Evolutionary conservation across 2,797 vertebrate species (phyloP), one percentile per base, ranked within the genome.

Genomic region (Hypotaenidia okinawae): DNA sequence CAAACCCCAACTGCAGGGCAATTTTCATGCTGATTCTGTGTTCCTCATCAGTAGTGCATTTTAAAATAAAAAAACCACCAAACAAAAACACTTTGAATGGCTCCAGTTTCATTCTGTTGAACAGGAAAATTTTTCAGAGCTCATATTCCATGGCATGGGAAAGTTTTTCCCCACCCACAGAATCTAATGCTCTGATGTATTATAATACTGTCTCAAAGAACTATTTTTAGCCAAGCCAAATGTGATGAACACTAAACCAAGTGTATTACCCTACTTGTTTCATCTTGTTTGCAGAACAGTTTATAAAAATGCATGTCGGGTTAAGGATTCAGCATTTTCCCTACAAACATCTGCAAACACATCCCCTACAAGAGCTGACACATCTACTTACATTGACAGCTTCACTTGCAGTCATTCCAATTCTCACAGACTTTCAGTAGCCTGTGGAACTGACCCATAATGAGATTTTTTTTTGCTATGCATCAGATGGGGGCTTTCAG

Each of bases 251-350:
- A 58, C 45, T n/a, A 35, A 86, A 93, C 81, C 27, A 91, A 89
- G 43, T 32, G 15, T 39, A 66, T 73, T 66, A 91, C 30, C 32
- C 81, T 78, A 59, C 87, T 80, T 92, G 57, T 89, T 83, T 80
- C 73, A 72, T 80, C 59, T 41, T 69, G 25, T 62, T 92, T 84
- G 47, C 79, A 81, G 76, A 87, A 94, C 89, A 37, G 39, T 80
- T 91, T 95, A 70, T 87, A 73, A 93, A 94, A 91, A 88, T 73
- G 94, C 87, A 37, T 86, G 43, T 86, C 73, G 87, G 79, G 79
- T 68, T 37, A 61, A 64, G 72, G 62, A 89, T 87, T 83, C 72
- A 77, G 37, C 5, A 0, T 81, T 95, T 72, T 80, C 87, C 68
- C 79, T 84, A 62, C 47, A 66, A 81, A 86, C 51, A 94, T 73